These are phyloP conservation scores for Zelostemma sp. DNA, from an alignment of 1,140 invertebrate species.

Conservation along the genomic window DNA sequence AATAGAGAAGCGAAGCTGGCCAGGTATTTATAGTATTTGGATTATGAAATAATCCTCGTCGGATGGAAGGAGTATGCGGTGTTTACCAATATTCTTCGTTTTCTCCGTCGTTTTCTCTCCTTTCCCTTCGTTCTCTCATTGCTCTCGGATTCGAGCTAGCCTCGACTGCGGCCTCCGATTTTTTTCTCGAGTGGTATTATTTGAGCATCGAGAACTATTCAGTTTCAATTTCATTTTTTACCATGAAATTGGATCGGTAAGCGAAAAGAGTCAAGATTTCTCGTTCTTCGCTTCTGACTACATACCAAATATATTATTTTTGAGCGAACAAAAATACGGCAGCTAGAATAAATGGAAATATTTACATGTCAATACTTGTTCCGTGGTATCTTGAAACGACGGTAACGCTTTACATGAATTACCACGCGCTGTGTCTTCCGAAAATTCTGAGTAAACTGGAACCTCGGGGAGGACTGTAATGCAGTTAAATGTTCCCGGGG, in stretches of 20 bases:
- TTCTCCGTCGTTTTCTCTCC: slow-evolving; percentile 23
- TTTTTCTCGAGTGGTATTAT: slow-evolving; percentile 54
- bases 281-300: neutral
- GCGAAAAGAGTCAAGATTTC: slow-evolving; percentile 7
- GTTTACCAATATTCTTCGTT: slow-evolving; percentile 62
- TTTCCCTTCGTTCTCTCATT: slow-evolving; percentile 17
- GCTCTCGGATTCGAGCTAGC: slow-evolving; percentile 15
- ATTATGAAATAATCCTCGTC: slow-evolving; percentile 63
- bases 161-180: slow-evolving; percentile 50
- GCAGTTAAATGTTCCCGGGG: slow-evolving; percentile 6
- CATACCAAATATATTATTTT: slow-evolving; percentile 3
- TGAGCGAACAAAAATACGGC: slow-evolving; percentile 5
- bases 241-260: slow-evolving; percentile 45
- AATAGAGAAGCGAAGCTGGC: slow-evolving; percentile 36
- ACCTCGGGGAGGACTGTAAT: neutral
- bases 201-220: slow-evolving; percentile 52
- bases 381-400: too few relatives aligned
- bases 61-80: slow-evolving; percentile 48
- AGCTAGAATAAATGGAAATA: slow-evolving; percentile 12
- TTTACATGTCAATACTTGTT: too few relatives aligned
- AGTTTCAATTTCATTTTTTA: slow-evolving; percentile 56
- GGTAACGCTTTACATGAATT: too few relatives aligned
- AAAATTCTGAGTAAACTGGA: slow-evolving; percentile 18
- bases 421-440: too few relatives aligned
- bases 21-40: slow-evolving; percentile 67